Evolutionary conservation across 2,888 invertebrate genomes (phyloP).

Genomic region (Lithodes maja): DNA sequence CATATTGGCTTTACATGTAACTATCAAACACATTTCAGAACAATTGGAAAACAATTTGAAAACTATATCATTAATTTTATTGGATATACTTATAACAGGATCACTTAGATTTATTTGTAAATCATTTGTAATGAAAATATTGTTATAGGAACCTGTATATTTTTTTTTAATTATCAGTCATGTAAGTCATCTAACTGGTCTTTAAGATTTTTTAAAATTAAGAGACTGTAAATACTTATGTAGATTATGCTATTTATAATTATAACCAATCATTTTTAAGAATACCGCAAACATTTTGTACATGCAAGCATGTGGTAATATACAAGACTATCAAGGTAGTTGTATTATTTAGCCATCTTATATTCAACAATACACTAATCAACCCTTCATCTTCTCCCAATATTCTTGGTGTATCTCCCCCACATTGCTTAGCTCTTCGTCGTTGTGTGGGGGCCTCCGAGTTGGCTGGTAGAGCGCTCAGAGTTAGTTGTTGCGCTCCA

Average conservation of each 20-base stretch:
- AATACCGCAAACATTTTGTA: conserved; percentile 65
- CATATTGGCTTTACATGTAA: conserved; percentile 10
- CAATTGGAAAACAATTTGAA: neutral
- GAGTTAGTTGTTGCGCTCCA: too few species aligned
- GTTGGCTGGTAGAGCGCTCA: too few species aligned
- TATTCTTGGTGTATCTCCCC: too few species aligned
- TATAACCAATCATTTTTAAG: conserved; percentile 66
- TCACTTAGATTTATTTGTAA: neutral
- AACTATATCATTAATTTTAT: neutral
- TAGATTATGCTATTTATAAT: conserved; percentile 67
- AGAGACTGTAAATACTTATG: conserved; percentile 62
- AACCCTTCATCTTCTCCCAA: too few species aligned
- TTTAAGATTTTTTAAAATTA: conserved; percentile 46
- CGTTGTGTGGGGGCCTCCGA: too few species aligned
- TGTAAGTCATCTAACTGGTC: conserved; percentile 58
- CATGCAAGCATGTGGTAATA: conserved; percentile 66
- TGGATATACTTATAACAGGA: neutral
- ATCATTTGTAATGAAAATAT: conserved; percentile 21
- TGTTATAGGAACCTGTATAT: neutral
- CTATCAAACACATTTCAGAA: neutral
- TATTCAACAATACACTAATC: too few species aligned
- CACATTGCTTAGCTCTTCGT: too few species aligned
- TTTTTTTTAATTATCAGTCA: conserved; percentile 35
- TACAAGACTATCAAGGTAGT: conserved; percentile 35
- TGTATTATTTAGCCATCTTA: too few species aligned